Evolutionary conservation across 2,113 vertebrate genomes (phyloP).

Genomic region (Tricholaema leucomelas): DNA sequence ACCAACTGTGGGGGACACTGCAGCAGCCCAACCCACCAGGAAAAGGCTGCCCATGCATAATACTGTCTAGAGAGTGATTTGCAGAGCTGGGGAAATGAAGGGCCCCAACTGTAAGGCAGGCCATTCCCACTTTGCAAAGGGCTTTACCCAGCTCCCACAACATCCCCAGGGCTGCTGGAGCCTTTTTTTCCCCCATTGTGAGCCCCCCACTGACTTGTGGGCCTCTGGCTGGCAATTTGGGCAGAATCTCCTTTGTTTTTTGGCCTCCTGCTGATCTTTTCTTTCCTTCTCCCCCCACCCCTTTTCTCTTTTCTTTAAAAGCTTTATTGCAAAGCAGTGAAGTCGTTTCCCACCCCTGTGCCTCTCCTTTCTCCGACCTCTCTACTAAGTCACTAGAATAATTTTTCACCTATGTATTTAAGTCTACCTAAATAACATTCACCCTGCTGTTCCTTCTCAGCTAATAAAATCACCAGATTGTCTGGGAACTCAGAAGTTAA

Average conservation of each 20-base stretch:
- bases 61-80: background rate
- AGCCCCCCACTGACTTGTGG: slow-evolving; percentile 19
- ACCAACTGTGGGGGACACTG: fast-evolving
- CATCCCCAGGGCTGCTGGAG: background rate
- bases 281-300: background rate
- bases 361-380: background rate
- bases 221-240: slow-evolving; percentile 46
- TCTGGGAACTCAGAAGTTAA: background rate
- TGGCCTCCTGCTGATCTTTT: slow-evolving; percentile 55
- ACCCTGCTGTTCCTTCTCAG: background rate
- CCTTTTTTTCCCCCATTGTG: background rate
- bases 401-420: background rate
- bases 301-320: slow-evolving; percentile 41
- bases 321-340: slow-evolving; percentile 51
- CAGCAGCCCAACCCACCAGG: background rate
- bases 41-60: background rate
- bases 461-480: slow-evolving; percentile 1
- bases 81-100: background rate
- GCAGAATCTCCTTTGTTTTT: slow-evolving; percentile 55
- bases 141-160: slow-evolving; percentile 18
- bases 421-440: background rate
- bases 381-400: background rate
- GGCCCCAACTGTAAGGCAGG: background rate
- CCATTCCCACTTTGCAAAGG: background rate
- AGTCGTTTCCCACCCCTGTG: slow-evolving; percentile 29